phyloP scores from a whole-genome alignment of 2,888 invertebrate species.

The Drosophila picticornis region DNA sequence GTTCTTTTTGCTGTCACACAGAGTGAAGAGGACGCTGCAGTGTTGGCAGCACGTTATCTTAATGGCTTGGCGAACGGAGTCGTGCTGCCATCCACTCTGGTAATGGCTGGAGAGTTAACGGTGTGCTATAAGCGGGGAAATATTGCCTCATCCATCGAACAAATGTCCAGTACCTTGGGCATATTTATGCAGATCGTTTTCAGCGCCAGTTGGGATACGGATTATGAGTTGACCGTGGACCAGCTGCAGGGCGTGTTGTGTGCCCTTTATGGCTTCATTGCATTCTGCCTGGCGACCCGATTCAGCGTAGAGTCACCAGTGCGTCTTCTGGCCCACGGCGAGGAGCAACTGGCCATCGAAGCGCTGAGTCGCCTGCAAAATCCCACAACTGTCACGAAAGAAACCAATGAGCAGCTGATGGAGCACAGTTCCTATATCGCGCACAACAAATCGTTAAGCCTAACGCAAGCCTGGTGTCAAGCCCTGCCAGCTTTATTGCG shows the following conservation, averaged over 20 bases:
- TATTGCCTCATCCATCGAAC: conserved; percentile 63
- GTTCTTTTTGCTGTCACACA: conserved; percentile 43
- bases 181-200: conserved; percentile 75
- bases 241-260: conserved; percentile 70
- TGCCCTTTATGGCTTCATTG: conserved; percentile 59
- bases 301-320: conserved; percentile 79
- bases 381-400: conserved; percentile 47
- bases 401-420: conserved; percentile 68
- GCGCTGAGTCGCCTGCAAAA: conserved; percentile 67
- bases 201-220: conserved; percentile 46
- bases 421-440: conserved; percentile 74
- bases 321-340: conserved; percentile 54
- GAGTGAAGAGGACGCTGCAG: conserved; percentile 19
- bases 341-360: conserved; percentile 72
- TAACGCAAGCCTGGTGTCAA: conserved; percentile 38
- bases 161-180: conserved; percentile 69
- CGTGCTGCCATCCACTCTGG: conserved; percentile 72
- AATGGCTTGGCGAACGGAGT: conserved; percentile 79
- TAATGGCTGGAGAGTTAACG: conserved; percentile 77
- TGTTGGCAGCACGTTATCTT: conserved; percentile 67
- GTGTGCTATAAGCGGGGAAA: conserved; percentile 74
- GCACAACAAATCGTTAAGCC: conserved; percentile 55
- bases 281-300: conserved; percentile 51
- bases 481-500: conserved; percentile 76
- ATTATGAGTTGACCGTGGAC: conserved; percentile 46